Evolutionary conservation across 2,888 invertebrate species (phyloP).

Genomic region (Eristalinus sepulchralis): DNA sequence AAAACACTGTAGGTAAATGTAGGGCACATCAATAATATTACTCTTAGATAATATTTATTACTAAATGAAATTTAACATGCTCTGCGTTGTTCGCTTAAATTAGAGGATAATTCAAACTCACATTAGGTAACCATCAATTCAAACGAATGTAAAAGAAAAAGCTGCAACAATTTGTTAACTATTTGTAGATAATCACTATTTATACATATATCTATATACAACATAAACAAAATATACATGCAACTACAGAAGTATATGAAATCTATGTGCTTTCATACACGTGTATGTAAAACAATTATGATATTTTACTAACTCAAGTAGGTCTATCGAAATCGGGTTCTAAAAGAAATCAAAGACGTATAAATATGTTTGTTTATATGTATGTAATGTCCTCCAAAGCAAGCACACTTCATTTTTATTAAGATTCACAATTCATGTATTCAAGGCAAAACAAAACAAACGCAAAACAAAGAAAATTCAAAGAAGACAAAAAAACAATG

Average conservation of each 20-base stretch:
- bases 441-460: conserved; percentile 44
- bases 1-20: neutral
- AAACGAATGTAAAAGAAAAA: conserved; percentile 16
- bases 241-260: neutral
- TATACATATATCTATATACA: conserved; percentile 51
- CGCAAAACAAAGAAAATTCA: conserved; percentile 17
- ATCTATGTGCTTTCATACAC: conserved; percentile 33
- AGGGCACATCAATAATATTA: conserved; percentile 26
- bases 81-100: conserved; percentile 54
- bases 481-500: conserved; percentile 7
- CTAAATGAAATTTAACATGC: conserved; percentile 39
- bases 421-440: conserved; percentile 56
- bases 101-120: conserved; percentile 58
- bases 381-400: conserved; percentile 33
- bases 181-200: conserved; percentile 70
- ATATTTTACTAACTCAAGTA: conserved; percentile 55
- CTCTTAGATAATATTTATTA: conserved; percentile 59
- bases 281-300: neutral
- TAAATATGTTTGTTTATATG: conserved; percentile 23
- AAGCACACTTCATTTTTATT: conserved; percentile 60
- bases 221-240: conserved; percentile 45
- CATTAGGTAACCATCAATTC: conserved; percentile 40
- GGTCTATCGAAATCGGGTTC: conserved; percentile 39
- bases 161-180: conserved; percentile 71
- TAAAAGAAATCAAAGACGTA: conserved; percentile 36